Percentiles rank a stretch among this genome's conserved stretches.
phyloP scores from a whole-genome alignment of 1,140 invertebrate species.

The Chironomus tepperi region DNA sequence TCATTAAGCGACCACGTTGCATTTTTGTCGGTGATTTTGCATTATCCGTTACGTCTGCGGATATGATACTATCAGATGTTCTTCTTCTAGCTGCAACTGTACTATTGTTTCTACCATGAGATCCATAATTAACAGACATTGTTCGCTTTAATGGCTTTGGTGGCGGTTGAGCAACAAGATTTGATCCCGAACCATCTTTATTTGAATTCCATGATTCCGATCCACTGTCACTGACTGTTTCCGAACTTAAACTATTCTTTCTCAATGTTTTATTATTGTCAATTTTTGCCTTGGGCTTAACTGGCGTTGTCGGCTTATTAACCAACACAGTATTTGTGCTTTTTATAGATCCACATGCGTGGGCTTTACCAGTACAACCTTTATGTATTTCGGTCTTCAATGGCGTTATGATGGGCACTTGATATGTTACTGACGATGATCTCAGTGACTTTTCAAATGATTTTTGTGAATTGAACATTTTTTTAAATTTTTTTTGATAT shows the following conservation, averaged over 20 bases:
- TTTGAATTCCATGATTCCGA: slow-evolving; percentile 37
- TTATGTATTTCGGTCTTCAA: slow-evolving; percentile 52
- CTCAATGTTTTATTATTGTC: slow-evolving; percentile 32
- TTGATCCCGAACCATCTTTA: neutral
- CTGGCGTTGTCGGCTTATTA: neutral
- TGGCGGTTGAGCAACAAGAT: slow-evolving; percentile 25
- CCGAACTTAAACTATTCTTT: slow-evolving; percentile 47
- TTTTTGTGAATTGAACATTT: slow-evolving; percentile 52
- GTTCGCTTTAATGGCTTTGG: slow-evolving; percentile 25
- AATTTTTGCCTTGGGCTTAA: slow-evolving; percentile 28
- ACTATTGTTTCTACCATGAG: slow-evolving; percentile 25
- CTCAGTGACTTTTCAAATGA: slow-evolving; percentile 57
- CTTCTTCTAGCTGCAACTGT: slow-evolving; percentile 18
- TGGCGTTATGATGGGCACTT: slow-evolving; percentile 41
- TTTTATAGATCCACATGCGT: slow-evolving; percentile 53
- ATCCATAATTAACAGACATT: slow-evolving; percentile 25
- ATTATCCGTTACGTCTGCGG: neutral
- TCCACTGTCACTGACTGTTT: slow-evolving; percentile 47
- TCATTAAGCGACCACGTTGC: slow-evolving; percentile 27
- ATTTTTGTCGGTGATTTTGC: neutral
- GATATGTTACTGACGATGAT: slow-evolving; percentile 31
- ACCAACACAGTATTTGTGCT: slow-evolving; percentile 28
- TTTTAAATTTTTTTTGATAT: neutral
- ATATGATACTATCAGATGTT: slow-evolving; percentile 23
- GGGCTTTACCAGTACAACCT: slow-evolving; percentile 59